Percentiles rank a stretch among this genome's conserved stretches.
phyloP scores from a whole-genome alignment of 2,888 invertebrate genomes.

The Xanthorhoe designata region DNA sequence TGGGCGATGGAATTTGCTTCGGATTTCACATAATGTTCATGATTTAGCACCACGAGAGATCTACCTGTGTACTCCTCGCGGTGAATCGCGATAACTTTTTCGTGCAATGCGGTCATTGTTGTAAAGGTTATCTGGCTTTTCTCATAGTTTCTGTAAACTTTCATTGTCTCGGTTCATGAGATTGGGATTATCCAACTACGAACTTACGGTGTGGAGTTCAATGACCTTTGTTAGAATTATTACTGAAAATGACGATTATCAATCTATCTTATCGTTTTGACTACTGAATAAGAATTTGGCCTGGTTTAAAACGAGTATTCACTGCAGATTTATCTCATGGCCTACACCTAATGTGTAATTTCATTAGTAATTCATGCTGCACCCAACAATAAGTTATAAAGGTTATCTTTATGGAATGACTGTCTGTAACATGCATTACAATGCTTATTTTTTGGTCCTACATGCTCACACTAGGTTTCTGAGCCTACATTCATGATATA shows the following conservation, averaged over 20 bases:
- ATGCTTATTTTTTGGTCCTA: conserved; percentile 17
- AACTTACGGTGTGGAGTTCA: conserved; percentile 52
- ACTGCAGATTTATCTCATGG: conserved; percentile 14
- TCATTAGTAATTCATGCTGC: conserved; percentile 34
- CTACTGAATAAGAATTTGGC: conserved; percentile 44
- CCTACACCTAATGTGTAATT: conserved; percentile 18
- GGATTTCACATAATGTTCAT: conserved; percentile 79
- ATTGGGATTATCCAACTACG: conserved; percentile 33
- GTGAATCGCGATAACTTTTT: conserved; percentile 62
- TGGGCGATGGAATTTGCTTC: conserved; percentile 58
- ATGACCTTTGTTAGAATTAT: conserved; percentile 62
- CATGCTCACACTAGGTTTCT: conserved; percentile 12
- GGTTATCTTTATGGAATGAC: conserved; percentile 19
- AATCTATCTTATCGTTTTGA: conserved; percentile 48
- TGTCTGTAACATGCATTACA: conserved; percentile 22
- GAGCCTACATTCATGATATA: conserved; percentile 3
- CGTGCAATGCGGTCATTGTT: conserved; percentile 62
- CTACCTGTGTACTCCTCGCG: conserved; percentile 59
- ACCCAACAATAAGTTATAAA: conserved; percentile 23
- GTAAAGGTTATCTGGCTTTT: conserved; percentile 60
- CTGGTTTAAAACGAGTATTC: conserved; percentile 36
- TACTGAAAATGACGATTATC: conserved; percentile 48
- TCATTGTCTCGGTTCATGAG: conserved; percentile 38
- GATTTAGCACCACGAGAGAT: conserved; percentile 59
- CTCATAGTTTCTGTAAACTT: conserved; percentile 39